phyloP scores from a whole-genome alignment of 2,113 vertebrate species.

The Miniopterus natalensis region DNA sequence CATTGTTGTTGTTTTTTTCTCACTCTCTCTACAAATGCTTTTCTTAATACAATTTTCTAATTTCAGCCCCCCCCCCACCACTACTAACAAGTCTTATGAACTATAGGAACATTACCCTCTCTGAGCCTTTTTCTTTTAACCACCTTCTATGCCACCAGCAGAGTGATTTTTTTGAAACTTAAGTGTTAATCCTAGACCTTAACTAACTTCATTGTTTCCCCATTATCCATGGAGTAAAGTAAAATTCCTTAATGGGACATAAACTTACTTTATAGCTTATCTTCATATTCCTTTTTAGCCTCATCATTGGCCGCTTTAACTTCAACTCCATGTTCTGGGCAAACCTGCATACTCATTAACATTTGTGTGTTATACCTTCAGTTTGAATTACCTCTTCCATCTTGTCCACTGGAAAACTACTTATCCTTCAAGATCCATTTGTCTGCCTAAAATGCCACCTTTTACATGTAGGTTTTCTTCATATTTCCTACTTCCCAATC shows the following conservation, averaged over 20 bases:
- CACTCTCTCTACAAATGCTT: not conserved
- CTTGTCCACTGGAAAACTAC: not conserved
- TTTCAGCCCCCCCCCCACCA: not conserved
- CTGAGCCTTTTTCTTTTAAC: not conserved
- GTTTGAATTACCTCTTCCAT: not conserved
- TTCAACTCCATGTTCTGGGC: not conserved
- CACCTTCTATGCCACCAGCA: not conserved
- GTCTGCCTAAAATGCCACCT: not conserved
- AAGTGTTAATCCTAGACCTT: not conserved
- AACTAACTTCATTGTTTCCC: not conserved
- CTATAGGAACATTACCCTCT: not conserved
- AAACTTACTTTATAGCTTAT: not conserved
- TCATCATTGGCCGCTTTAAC: not conserved
- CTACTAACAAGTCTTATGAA: not conserved
- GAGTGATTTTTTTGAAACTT: not conserved
- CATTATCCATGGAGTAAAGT: not conserved
- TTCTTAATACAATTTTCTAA: not conserved
- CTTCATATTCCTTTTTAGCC: not conserved
- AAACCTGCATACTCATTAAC: not conserved
- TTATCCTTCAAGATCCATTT: not conserved
- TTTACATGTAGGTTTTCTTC: not conserved
- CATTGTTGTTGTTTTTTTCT: not conserved
- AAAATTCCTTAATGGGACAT: not conserved
- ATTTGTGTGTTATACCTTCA: not conserved
- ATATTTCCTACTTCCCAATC: not conserved